phyloP scores from a whole-genome alignment of 2,888 invertebrate genomes.

The Blastobasis lacticolella region DNA sequence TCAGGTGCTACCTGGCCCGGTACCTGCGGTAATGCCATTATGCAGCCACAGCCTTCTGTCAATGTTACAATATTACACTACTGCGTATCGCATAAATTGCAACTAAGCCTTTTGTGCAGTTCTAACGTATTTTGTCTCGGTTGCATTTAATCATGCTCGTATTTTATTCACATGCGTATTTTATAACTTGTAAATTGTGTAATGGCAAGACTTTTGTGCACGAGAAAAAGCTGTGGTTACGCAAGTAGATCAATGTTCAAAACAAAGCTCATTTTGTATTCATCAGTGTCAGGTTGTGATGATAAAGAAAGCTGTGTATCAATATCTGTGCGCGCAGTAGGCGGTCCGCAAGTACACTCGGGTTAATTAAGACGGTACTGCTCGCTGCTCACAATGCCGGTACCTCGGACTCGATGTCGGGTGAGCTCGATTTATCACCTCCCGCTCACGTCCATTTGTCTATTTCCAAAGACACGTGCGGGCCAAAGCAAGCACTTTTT shows the following conservation, averaged over 20 bases:
- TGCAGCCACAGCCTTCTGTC: conserved; percentile 13
- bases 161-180: no score
- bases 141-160: no score
- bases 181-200: no score
- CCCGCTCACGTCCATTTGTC: conserved; percentile 11
- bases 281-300: no score
- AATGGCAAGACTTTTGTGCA: no score
- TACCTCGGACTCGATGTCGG: conserved; percentile 8
- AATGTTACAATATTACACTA: background rate
- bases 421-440: conserved; percentile 11
- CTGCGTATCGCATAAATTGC: no score
- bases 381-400: conserved; percentile 13
- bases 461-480: conserved; percentile 6
- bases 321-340: conserved; percentile 13
- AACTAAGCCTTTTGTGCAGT: no score
- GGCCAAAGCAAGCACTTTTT: background rate
- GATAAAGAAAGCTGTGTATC: no score
- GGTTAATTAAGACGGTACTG: background rate
- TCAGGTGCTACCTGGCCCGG: conserved; percentile 47
- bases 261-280: no score
- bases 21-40: conserved; percentile 52
- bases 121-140: no score
- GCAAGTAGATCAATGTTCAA: no score
- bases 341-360: conserved; percentile 12
- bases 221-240: no score